phyloP scores from a whole-genome alignment of 2,888 invertebrate genomes.

The Ashinkailepas kermadecensis region DNA sequence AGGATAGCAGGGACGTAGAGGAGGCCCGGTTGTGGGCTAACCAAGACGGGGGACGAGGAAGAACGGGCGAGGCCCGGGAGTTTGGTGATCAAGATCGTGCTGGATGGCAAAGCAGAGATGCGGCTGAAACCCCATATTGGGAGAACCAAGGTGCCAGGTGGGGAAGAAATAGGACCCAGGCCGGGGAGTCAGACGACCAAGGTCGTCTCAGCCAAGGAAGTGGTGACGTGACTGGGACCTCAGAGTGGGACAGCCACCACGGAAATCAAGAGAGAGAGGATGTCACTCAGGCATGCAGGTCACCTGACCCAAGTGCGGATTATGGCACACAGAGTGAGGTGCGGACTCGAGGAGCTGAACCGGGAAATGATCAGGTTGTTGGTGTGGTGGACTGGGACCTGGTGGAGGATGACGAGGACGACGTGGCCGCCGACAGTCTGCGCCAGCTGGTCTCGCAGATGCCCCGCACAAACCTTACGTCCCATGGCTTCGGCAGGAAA shows the following conservation, averaged over 20 bases:
- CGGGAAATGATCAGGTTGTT: background rate
- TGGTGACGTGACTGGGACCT: background rate
- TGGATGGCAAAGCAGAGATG: no score
- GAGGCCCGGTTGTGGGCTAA: no score
- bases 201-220: background rate
- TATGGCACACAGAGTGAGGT: background rate
- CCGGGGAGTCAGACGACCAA: no score
- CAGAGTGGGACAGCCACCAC: background rate
- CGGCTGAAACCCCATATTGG: no score
- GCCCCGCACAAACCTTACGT: background rate
- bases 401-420: background rate
- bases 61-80: no score
- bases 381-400: background rate
- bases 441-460: background rate
- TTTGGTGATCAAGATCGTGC: no score
- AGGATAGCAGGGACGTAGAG: no score
- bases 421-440: background rate
- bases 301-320: background rate
- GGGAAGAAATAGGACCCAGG: no score
- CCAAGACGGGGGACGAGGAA: no score
- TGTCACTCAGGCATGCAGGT: background rate
- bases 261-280: background rate
- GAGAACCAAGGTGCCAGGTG: no score
- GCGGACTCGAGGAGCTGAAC: background rate
- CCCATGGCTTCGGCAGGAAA: background rate